Evolutionary conservation across 1,140 invertebrate genomes (phyloP).

Genomic region (Hirudo medicinalis): DNA sequence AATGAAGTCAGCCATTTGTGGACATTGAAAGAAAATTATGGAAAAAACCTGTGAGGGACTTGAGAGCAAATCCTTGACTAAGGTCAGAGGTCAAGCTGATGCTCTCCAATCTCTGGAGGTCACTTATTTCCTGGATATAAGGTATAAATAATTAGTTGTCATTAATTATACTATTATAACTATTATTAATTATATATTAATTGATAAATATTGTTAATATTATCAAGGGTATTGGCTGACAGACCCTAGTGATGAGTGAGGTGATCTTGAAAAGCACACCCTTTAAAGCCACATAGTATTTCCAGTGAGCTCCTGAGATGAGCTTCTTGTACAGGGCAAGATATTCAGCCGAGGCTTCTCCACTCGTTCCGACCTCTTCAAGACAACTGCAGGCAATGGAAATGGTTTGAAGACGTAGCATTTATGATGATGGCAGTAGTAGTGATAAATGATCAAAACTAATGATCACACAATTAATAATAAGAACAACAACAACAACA

Average conservation of each 20-base stretch:
- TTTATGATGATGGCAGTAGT: not conserved
- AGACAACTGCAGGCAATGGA: constrained; percentile 50
- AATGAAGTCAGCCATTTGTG: not conserved
- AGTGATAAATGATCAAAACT: no score
- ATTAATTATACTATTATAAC: no score
- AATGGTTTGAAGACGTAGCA: no score
- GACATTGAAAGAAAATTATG: not conserved
- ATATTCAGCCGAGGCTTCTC: constrained; percentile 83
- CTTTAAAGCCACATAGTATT: constrained; percentile 64
- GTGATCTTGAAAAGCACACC: constrained; percentile 73
- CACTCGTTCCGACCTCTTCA: constrained; percentile 48
- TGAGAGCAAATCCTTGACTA: constrained; percentile 59
- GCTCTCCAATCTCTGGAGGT: constrained; percentile 46
- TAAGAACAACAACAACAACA: no score
- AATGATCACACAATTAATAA: no score
- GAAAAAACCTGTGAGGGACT: constrained; percentile 32
- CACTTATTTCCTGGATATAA: constrained; percentile 55
- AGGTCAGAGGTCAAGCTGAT: constrained; percentile 83
- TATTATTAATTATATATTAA: no score
- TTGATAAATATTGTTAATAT: no score
- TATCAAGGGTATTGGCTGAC: not conserved
- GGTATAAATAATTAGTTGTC: not conserved
- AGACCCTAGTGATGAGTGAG: constrained; percentile 58
- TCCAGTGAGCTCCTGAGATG: constrained; percentile 54
- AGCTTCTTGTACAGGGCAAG: constrained; percentile 58